These are phyloP conservation scores for Tiliacea citrago DNA, from an alignment of 2,888 invertebrate species.

Conservation along the genomic window DNA sequence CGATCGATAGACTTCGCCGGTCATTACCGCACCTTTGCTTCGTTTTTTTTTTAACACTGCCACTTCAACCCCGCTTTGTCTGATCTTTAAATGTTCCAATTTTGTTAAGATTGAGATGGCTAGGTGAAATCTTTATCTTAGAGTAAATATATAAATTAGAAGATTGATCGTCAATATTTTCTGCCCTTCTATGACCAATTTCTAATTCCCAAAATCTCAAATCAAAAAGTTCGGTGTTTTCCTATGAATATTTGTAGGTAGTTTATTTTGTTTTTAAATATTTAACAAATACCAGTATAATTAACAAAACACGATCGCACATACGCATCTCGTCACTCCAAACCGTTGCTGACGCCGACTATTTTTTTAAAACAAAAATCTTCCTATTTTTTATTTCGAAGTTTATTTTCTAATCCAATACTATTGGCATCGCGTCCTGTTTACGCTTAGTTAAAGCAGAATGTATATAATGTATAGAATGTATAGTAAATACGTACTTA, in stretches of 20 bases:
- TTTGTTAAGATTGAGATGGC: constrained; percentile 25
- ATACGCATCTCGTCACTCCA: not conserved
- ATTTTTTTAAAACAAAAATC: constrained; percentile 1
- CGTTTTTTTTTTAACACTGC: constrained; percentile 46
- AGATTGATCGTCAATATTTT: not conserved
- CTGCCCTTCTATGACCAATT: not conserved
- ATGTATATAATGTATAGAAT: constrained; percentile 23
- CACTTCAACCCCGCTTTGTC: constrained; percentile 47
- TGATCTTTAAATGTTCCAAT: constrained; percentile 52
- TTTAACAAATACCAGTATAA: not conserved
- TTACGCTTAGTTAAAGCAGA: constrained; percentile 5
- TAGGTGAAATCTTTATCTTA: not conserved
- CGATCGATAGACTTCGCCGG: constrained; percentile 75
- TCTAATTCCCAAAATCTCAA: not conserved
- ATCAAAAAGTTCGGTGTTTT: not conserved
- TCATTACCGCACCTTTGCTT: constrained; percentile 73
- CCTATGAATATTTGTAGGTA: not conserved
- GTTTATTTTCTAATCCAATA: constrained; percentile 34
- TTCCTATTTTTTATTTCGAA: not conserved
- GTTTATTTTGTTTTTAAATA: not conserved
- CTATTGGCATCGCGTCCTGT: constrained; percentile 38
- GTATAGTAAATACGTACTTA: constrained; percentile 51
- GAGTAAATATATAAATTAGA: not conserved
- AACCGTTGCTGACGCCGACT: not conserved
- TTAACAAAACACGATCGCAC: not conserved